A percentile compares a stretch with the other conserved stretches of the same genome.
These are phyloP conservation scores for Sinocyclocheilus anophthalmus DNA, from an alignment of 2,113 vertebrate species.

Conservation along the genomic window DNA sequence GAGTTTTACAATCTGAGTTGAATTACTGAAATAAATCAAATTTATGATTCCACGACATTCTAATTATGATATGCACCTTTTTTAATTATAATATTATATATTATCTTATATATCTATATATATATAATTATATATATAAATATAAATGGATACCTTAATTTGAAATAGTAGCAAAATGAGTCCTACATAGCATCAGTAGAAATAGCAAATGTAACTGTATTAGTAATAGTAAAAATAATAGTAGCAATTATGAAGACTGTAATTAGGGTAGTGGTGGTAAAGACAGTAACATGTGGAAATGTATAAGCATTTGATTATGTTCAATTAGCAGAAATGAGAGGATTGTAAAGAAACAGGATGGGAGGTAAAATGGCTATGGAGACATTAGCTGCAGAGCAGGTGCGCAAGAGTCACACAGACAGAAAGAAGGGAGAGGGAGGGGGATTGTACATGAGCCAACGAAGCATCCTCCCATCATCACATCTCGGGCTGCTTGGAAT, in stretches of 20 bases:
- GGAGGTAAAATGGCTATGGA: neutral
- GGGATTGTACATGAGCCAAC: neutral
- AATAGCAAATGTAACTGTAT: neutral
- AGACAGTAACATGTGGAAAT: neutral
- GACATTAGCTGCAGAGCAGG: neutral
- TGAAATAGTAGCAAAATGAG: neutral
- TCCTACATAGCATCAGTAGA: neutral
- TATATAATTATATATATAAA: too few species aligned
- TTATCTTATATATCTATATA: too few species aligned
- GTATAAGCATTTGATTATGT: neutral
- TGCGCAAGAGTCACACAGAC: neutral
- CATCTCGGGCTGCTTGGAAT: slow-evolving; percentile 27
- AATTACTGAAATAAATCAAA: too few species aligned
- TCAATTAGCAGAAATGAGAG: neutral
- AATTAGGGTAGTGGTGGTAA: neutral
- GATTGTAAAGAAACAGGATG: neutral
- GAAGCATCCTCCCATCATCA: neutral
- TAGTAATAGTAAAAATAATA: neutral
- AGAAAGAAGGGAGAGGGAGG: neutral
- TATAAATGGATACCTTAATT: too few species aligned
- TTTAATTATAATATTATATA: too few species aligned
- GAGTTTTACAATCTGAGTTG: too few species aligned
- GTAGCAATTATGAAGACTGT: slow-evolving; percentile 5
- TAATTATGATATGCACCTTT: too few species aligned
- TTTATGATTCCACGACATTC: too few species aligned